phyloP scores from a whole-genome alignment of 2,113 vertebrate genomes.

The Chloroceryle aenea region DNA sequence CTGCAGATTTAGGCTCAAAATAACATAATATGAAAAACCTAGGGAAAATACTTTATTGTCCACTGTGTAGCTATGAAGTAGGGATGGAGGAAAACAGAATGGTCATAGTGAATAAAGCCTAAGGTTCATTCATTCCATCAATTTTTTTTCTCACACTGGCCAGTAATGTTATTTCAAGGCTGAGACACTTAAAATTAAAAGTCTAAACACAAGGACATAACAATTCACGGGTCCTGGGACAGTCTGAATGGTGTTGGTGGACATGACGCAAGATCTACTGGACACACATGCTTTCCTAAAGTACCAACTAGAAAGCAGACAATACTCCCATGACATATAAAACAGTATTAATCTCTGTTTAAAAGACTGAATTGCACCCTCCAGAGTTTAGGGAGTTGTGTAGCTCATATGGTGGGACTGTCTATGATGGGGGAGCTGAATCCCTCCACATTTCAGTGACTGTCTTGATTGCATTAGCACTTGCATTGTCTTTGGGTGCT shows the following conservation, averaged over 20 bases:
- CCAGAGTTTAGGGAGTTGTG: background rate
- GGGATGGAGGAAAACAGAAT: background rate
- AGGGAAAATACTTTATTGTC: background rate
- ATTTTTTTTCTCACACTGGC: background rate
- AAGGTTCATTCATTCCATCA: background rate
- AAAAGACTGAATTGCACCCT: background rate
- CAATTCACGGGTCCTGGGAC: accelerated
- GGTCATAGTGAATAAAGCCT: background rate
- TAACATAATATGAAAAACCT: background rate
- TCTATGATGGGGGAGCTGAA: background rate
- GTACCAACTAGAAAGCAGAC: background rate
- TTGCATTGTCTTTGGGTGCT: background rate
- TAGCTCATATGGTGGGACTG: background rate
- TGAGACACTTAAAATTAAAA: background rate
- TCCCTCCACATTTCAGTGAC: background rate
- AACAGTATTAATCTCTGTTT: background rate
- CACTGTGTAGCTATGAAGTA: background rate
- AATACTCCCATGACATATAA: background rate
- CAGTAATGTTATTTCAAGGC: background rate
- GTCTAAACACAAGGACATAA: background rate
- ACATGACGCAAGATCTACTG: accelerated
- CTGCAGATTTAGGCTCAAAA: background rate
- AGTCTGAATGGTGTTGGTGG: too few species aligned
- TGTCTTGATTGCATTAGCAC: background rate
- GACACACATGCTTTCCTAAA: background rate